These are phyloP conservation scores for Malacosoma neustria DNA, from an alignment of 2,888 invertebrate species.

Conservation along the genomic window DNA sequence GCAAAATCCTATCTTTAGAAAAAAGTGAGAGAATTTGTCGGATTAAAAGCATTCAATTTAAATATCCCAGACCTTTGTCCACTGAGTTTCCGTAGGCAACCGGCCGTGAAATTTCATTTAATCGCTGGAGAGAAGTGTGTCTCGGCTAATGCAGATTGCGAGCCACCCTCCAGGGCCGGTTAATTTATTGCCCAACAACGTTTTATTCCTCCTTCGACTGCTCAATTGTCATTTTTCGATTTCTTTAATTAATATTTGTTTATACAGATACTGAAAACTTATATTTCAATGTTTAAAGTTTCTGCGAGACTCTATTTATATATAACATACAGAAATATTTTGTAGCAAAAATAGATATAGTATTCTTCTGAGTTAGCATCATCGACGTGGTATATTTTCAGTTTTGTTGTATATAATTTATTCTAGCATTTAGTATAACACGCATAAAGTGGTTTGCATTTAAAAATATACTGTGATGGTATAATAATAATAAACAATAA, in stretches of 20 bases:
- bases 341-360: too few species aligned
- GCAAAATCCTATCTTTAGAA: conserved; percentile 29
- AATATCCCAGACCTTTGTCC: conserved; percentile 66
- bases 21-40: conserved; percentile 38
- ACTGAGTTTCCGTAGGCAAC: conserved; percentile 56
- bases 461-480: too few species aligned
- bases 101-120: conserved; percentile 70
- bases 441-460: too few species aligned
- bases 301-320: too few species aligned
- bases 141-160: conserved; percentile 69
- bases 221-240: conserved; percentile 51
- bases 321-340: too few species aligned
- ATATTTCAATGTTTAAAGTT: not conserved
- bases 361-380: too few species aligned
- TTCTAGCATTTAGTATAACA: too few species aligned
- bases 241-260: conserved; percentile 16
- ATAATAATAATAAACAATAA: too few species aligned
- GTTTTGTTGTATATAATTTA: too few species aligned
- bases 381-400: too few species aligned
- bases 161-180: conserved; percentile 45
- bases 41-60: conserved; percentile 66
- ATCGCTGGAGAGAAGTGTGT: conserved; percentile 67
- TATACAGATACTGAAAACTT: not conserved
- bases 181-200: conserved; percentile 70
- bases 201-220: conserved; percentile 65